Base-by-base conservation (phyloP, 37 sponge, comb jelly and placozoan species). In the Mnemiopsis leidyi region DNA sequence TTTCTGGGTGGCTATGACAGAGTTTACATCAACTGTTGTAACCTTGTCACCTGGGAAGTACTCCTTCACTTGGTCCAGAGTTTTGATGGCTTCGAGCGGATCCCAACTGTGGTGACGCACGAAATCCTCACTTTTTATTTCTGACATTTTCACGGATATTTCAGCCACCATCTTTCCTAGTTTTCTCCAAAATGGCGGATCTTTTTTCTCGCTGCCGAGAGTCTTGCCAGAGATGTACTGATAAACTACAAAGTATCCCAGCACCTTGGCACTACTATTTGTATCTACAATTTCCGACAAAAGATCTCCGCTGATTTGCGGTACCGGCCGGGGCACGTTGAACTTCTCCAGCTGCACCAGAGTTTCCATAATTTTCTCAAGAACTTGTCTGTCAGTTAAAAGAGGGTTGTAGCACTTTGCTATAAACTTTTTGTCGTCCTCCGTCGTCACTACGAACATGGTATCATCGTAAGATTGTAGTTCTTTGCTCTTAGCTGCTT, bases 391-490 rank as follows among this genome's bases (percentile, higher is more conserved):
- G 25, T 13, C 39, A 7, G 36, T 85, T n/a, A 39, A 37, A 20
- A 13, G n/a, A n/a, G 90, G 33, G 30, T 39, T 85, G 90, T 85
- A 85, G 61, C 39, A 85, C 29, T 85, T 85, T 38, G 90, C 90
- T 40, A 85, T 85, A 28, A 28, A 85, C 9, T 29, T 28, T 39
- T 85, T 61, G 61, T 48, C 13, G 5, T 48, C 61, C 13, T 18
- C 13, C 61, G 9, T 48, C 61, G 61, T n/a, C n/a, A n/a, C n/a
- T n/a, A n/a, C n/a, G n/a, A n/a, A 77, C 79, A 77, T 77, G 2
- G 79, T 36, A 77, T 77, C 79, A 20, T 77, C 79, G 36, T 77
- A 77, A 16, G 35, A 33, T 16, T 31, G 79, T 20, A 31, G 79
- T 20, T 77, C 79, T 36, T 34, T 77, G 32, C 30, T 36, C 16